Evolutionary conservation across 2,888 invertebrate genomes (phyloP), one percentile per base, ranked within the genome.

Genomic region (Aporophyla lueneburgensis): DNA sequence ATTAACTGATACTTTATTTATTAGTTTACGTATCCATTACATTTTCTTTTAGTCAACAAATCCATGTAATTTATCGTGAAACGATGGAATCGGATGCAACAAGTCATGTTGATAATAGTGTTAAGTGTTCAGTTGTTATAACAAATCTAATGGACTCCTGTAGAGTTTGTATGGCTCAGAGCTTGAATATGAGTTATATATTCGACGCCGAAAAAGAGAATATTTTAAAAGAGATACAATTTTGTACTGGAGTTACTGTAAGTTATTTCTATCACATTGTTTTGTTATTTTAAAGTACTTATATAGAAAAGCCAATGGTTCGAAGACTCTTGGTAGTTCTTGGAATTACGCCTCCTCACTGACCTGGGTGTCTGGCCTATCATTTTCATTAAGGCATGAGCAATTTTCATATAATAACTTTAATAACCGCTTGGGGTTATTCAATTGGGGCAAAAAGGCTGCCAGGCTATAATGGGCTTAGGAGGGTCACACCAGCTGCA

Each of bases 241-340:
- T 88, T 80, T 94, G 94, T 70, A 93, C 94, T 33, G 94, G 94
- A 67, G 61, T 94, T 58, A 77, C 80, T 79, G 94, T 94, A 89
- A 91, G 88, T 81, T 19, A 16, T 24, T 78, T 70, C 0, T 24
- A 4, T 33, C 2, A 16, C n/a, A 56, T 67, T n/a, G 19, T 59
- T 24, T n/a, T 59, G 2, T 40, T 58, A 6, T 3, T 58, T 2
- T 24, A 9, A 0, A 21, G 10, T 43, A 46, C 21, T 33, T 33
- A 2, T 33, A 33, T 33, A 16, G 3, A 54, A 16, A 54, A 33
- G 0, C 5, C 1, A 27, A 19, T 14, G 0, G 19, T 58, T 12
- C 1, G 19, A 33, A 24, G 19, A 14, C 14, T 46, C 7, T 49
- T 21, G 16, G 16, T 59, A 16, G 0, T 74, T 74, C 40, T 74